phyloP scores from a whole-genome alignment of 2,113 vertebrate species.

The Coregonus clupeaformis region DNA sequence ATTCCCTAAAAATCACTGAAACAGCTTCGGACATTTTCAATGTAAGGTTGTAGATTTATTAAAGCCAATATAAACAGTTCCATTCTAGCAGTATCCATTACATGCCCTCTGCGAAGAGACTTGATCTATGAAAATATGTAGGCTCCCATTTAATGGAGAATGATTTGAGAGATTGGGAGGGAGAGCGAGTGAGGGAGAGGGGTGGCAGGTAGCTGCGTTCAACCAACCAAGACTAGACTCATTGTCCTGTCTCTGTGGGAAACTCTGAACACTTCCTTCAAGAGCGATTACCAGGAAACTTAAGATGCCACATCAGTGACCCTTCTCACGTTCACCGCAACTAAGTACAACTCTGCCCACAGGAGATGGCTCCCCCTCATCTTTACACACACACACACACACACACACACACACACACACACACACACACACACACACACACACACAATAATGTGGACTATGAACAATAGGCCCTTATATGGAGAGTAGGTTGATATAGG shows the following conservation, averaged over 20 bases:
- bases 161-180: not conserved
- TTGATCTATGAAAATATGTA: slow-evolving; percentile 7
- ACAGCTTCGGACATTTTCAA: not conserved
- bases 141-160: not conserved
- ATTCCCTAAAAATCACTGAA: no score
- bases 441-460: not conserved
- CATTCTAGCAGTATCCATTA: not conserved
- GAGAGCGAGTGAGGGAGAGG: slow-evolving; percentile 29
- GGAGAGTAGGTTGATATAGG: not conserved
- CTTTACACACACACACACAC: not conserved
- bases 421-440: no score
- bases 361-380: not conserved
- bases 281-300: slow-evolving; percentile 63
- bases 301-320: slow-evolving; percentile 56
- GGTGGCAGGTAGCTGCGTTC: slow-evolving; percentile 46
- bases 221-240: slow-evolving; percentile 53
- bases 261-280: slow-evolving; percentile 61
- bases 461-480: slow-evolving; percentile 1
- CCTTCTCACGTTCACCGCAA: slow-evolving; percentile 62
- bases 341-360: slow-evolving; percentile 36
- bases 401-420: no score
- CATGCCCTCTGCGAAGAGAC: slow-evolving; percentile 1
- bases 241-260: slow-evolving; percentile 62
- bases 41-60: not conserved
- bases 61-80: not conserved